Conservation (phyloP, 2,113 vertebrate genomes). For the Peucedramus taeniatus region DNA sequence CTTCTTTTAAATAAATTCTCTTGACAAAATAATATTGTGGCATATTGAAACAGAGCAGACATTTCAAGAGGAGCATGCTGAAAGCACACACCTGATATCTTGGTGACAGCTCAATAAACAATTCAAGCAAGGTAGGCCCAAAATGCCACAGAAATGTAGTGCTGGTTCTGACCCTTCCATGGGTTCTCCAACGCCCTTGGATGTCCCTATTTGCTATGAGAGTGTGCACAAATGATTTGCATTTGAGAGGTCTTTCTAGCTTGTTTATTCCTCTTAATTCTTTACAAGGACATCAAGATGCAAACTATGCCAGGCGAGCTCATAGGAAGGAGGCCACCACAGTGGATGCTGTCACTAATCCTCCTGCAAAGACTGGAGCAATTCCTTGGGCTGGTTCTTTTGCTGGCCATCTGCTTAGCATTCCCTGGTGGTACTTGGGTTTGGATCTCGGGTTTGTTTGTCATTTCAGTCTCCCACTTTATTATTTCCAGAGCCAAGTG, state of each 20-base stretch:
- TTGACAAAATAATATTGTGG: conserved; percentile 42
- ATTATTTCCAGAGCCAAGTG: conserved; percentile 63
- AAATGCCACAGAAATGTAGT: not conserved
- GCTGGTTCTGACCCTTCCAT: not conserved
- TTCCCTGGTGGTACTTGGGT: conserved; percentile 37
- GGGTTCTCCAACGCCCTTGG: not conserved
- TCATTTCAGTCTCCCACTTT: conserved; percentile 58
- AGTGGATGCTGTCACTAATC: not conserved
- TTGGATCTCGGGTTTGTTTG: conserved; percentile 54
- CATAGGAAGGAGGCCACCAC: not conserved
- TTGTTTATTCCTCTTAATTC: not conserved
- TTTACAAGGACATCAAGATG: not conserved
- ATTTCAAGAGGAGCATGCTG: conserved; percentile 39
- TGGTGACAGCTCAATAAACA: conserved; percentile 16
- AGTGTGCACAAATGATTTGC: not conserved
- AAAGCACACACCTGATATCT: conserved; percentile 9
- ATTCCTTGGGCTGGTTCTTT: conserved; percentile 30
- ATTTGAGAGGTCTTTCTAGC: not conserved
- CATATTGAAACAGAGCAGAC: conserved; percentile 43
- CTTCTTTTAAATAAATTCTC: conserved; percentile 1
- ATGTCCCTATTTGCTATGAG: not conserved
- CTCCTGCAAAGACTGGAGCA: not conserved
- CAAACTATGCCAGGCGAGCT: not conserved
- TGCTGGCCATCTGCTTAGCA: conserved; percentile 53
- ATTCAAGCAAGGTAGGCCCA: not conserved